These are phyloP conservation scores for Diploscapter pachys DNA, from an alignment of 1,140 invertebrate species.

Conservation along the genomic window DNA sequence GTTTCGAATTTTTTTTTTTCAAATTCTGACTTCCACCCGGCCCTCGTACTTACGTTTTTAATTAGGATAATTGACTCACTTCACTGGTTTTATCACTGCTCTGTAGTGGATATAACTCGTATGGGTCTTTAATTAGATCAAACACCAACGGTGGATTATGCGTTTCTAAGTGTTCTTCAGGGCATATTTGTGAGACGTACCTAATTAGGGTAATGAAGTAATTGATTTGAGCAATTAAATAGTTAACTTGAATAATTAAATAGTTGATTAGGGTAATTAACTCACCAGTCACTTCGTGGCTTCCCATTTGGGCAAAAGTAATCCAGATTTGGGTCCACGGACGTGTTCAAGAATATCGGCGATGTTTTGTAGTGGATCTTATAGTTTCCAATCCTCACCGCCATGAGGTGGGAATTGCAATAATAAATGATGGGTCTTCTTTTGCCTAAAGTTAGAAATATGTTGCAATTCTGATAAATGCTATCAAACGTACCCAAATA, in stretches of 20 bases:
- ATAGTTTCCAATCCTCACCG: conserved; percentile 52
- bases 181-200: conserved; percentile 56
- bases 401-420: conserved; percentile 55
- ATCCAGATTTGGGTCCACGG: conserved; percentile 48
- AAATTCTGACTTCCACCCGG: no score
- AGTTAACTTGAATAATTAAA: neutral
- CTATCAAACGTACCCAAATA: no score
- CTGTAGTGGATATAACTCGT: conserved; percentile 47
- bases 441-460: conserved; percentile 15
- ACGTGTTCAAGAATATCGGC: conserved; percentile 53
- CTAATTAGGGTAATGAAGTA: conserved; percentile 26
- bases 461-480: no score
- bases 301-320: conserved; percentile 53
- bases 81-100: conserved; percentile 13
- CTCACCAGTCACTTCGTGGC: conserved; percentile 50
- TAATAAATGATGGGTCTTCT: conserved; percentile 56
- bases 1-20: no score
- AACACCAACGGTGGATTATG: conserved; percentile 55
- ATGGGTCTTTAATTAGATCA: conserved; percentile 48
- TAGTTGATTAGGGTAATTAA: neutral
- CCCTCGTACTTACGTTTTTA: no score
- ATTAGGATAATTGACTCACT: neutral
- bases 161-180: conserved; percentile 46
- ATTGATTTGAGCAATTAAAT: neutral
- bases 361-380: conserved; percentile 57